Conservation (phyloP, 2,113 vertebrate genomes). For the Colius striatus region DNA sequence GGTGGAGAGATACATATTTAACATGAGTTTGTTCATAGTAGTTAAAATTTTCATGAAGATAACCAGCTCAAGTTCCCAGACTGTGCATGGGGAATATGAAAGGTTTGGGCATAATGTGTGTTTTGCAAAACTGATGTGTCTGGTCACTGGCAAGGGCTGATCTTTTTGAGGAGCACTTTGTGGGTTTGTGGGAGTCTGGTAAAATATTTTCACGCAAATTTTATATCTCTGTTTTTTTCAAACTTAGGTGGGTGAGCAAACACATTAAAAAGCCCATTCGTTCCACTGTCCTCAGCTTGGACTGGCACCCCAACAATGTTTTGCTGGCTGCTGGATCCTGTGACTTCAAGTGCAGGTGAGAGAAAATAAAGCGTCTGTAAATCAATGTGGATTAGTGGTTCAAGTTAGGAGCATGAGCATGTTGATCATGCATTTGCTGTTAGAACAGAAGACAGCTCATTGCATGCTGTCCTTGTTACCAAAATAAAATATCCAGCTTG, state of each 20-base stretch:
- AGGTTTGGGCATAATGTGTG: neutral
- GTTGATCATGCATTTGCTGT: neutral
- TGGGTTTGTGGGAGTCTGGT: neutral
- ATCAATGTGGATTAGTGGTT: neutral
- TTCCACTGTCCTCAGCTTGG: conserved; percentile 96
- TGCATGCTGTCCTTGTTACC: neutral
- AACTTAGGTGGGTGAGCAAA: conserved; percentile 97
- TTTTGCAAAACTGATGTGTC: neutral
- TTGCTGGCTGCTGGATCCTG: conserved; percentile 96
- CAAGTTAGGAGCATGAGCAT: neutral
- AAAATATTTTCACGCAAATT: neutral
- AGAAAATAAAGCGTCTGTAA: neutral
- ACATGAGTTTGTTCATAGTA: neutral
- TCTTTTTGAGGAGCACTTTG: neutral
- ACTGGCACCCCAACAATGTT: conserved; percentile 99
- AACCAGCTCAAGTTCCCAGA: neutral
- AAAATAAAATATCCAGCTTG: neutral
- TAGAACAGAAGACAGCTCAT: neutral
- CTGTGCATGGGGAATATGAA: neutral
- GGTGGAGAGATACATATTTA: neutral
- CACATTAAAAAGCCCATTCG: conserved; percentile 99
- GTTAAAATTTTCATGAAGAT: neutral
- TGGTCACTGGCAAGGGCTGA: neutral
- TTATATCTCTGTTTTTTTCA: neutral
- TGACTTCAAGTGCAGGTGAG: conserved; percentile 98